Evolutionary conservation across 2,888 invertebrate species (phyloP).

Genomic region (Himalopsyche kuldschensis): DNA sequence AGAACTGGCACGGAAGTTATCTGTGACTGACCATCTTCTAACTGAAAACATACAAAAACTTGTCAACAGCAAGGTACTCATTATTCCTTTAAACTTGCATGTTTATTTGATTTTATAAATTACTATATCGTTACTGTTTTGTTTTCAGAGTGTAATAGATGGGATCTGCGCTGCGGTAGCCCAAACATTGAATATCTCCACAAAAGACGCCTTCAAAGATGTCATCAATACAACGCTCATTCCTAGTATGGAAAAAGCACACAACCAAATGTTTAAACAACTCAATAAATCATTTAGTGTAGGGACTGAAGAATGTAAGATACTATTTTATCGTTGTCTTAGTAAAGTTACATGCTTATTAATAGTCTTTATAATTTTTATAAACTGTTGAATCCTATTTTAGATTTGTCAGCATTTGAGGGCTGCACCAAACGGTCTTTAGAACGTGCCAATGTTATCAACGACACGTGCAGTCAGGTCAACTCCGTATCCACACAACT

Average conservation of each 20-base stretch:
- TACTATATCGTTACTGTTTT: slow-evolving; percentile 9
- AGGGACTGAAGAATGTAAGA: slow-evolving; percentile 87
- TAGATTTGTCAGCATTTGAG: slow-evolving; percentile 36
- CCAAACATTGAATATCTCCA: slow-evolving; percentile 69
- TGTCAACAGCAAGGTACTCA: slow-evolving; percentile 73
- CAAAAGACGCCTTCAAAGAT: slow-evolving; percentile 77
- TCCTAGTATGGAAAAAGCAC: slow-evolving; percentile 86
- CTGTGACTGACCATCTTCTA: slow-evolving; percentile 72
- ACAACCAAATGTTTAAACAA: slow-evolving; percentile 85
- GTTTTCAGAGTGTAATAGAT: slow-evolving; percentile 69
- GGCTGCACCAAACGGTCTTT: slow-evolving; percentile 28
- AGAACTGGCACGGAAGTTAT: slow-evolving; percentile 73
- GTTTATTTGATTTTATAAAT: background rate
- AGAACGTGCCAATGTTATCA: slow-evolving; percentile 22
- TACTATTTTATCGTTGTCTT: background rate
- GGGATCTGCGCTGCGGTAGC: slow-evolving; percentile 70
- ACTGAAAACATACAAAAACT: slow-evolving; percentile 80
- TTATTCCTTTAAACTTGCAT: background rate
- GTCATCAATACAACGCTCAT: slow-evolving; percentile 75
- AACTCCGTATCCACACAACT: slow-evolving; percentile 28
- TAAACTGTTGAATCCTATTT: slow-evolving; percentile 1
- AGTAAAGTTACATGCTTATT: too few species aligned
- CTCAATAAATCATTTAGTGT: slow-evolving; percentile 84
- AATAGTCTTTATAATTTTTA: too few species aligned
- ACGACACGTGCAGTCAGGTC: slow-evolving; percentile 29